Conservation (phyloP, 1,140 invertebrate species). For the Ostrea denselamellosa region DNA sequence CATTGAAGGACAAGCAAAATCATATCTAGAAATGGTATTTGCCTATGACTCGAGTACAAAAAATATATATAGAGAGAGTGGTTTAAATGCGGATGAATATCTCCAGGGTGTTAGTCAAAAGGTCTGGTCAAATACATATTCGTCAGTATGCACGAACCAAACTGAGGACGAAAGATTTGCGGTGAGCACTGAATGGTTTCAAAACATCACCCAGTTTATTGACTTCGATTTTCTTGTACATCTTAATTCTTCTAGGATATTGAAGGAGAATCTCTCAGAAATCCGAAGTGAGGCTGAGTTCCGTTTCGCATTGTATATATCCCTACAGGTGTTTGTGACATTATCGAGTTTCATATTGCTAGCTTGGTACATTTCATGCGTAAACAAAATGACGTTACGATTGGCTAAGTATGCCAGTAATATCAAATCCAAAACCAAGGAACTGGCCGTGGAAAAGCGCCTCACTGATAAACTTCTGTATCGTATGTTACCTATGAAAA, state of each 20-base stretch:
- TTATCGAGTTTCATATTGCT: not conserved
- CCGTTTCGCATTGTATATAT: not conserved
- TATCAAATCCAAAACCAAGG: conserved; percentile 4
- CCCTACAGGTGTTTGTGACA: conserved; percentile 13
- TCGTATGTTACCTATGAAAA: conserved; percentile 29
- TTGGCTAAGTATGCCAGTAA: conserved; percentile 26
- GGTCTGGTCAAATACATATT: not conserved
- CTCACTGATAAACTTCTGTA: conserved; percentile 29
- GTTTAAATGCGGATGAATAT: not conserved
- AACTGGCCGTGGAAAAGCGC: conserved; percentile 24
- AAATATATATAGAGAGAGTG: not conserved
- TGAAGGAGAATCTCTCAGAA: not conserved
- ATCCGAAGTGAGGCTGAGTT: not conserved
- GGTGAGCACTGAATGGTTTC: conserved; percentile 5
- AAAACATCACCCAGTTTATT: conserved; percentile 19
- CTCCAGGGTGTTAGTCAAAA: not conserved
- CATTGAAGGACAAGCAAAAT: not conserved
- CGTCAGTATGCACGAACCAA: not conserved
- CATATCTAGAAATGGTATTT: not conserved
- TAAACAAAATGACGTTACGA: not conserved
- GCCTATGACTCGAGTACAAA: not conserved
- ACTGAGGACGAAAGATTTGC: not conserved
- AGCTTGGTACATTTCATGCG: conserved; percentile 21
- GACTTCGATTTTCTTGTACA: not conserved
- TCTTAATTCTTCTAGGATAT: not conserved